phyloP scores from a whole-genome alignment of 2,888 invertebrate species.

The Acleris cristana region DNA sequence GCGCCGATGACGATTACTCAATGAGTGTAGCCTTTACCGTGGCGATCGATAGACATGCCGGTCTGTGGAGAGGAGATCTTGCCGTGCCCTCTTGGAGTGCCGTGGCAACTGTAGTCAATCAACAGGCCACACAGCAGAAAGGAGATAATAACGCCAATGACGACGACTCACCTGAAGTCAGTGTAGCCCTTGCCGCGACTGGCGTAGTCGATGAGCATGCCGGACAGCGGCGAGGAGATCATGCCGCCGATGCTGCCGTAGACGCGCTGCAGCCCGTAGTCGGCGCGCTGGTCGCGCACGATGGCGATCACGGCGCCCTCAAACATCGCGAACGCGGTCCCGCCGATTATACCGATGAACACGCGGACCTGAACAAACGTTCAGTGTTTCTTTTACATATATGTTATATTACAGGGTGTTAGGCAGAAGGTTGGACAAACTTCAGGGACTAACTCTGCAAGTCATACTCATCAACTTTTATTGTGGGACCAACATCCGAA shows the following conservation, averaged over 20 bases:
- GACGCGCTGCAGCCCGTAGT: constrained; percentile 90
- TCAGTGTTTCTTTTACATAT: neutral
- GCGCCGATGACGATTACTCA: constrained; percentile 51
- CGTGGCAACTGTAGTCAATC: constrained; percentile 88
- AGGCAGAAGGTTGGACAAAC: no score
- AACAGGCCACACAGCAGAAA: constrained; percentile 89
- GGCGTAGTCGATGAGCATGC: constrained; percentile 89
- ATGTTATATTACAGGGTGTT: neutral
- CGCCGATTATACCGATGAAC: constrained; percentile 87
- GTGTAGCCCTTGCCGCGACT: constrained; percentile 87
- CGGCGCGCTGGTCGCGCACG: constrained; percentile 88
- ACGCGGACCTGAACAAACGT: constrained; percentile 73
- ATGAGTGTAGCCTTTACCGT: no score
- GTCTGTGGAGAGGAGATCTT: no score
- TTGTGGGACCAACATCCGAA: no score
- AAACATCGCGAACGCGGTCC: constrained; percentile 91
- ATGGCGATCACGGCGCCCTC: constrained; percentile 92
- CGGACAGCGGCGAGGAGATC: constrained; percentile 91
- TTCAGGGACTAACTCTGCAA: no score
- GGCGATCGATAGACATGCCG: no score
- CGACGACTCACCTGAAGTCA: constrained; percentile 85
- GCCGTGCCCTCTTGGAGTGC: no score
- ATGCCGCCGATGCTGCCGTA: constrained; percentile 91
- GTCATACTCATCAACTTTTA: no score
- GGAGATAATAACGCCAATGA: constrained; percentile 84